These are phyloP conservation scores for Aspidoscelis tigris DNA, from an alignment of 2,113 vertebrate species.

Conservation along the genomic window DNA sequence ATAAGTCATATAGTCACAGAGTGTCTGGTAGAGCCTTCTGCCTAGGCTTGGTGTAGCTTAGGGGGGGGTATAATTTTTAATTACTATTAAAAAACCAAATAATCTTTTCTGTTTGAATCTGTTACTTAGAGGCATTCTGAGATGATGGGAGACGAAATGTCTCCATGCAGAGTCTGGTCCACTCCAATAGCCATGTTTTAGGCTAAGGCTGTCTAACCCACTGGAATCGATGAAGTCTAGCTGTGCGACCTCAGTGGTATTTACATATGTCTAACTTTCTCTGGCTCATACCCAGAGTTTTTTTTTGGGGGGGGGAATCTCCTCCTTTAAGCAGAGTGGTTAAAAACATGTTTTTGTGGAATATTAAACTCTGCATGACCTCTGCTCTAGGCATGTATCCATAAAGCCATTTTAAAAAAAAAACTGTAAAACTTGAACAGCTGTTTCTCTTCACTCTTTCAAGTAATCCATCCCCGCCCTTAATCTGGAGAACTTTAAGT, in stretches of 20 bases:
- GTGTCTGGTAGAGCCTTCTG: too few relatives aligned
- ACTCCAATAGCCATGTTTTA: not conserved
- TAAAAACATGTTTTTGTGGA: conserved; percentile 67
- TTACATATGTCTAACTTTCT: not conserved
- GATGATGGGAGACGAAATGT: not conserved
- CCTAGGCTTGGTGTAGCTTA: too few relatives aligned
- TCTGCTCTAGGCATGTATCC: conserved; percentile 52
- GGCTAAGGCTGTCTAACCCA: not conserved
- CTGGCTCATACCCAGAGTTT: conserved; percentile 3
- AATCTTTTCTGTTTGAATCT: too few relatives aligned
- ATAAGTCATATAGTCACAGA: too few relatives aligned
- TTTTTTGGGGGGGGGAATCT: conserved; percentile 10
- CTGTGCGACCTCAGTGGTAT: not conserved
- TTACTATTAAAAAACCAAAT: too few relatives aligned
- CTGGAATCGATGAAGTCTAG: not conserved
- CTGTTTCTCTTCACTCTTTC: conserved; percentile 65
- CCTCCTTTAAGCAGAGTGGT: conserved; percentile 32
- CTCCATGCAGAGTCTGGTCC: not conserved
- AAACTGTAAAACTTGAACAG: conserved; percentile 43
- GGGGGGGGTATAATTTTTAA: too few relatives aligned
- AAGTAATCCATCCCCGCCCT: not conserved
- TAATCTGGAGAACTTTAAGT: conserved; percentile 35
- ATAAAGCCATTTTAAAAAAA: conserved; percentile 50
- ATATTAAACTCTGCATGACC: conserved; percentile 63
- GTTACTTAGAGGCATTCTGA: too few relatives aligned